These are phyloP conservation scores for Agelas oroides DNA, from an alignment of 37 sponge, comb jelly and placozoan species.

Conservation along the genomic window DNA sequence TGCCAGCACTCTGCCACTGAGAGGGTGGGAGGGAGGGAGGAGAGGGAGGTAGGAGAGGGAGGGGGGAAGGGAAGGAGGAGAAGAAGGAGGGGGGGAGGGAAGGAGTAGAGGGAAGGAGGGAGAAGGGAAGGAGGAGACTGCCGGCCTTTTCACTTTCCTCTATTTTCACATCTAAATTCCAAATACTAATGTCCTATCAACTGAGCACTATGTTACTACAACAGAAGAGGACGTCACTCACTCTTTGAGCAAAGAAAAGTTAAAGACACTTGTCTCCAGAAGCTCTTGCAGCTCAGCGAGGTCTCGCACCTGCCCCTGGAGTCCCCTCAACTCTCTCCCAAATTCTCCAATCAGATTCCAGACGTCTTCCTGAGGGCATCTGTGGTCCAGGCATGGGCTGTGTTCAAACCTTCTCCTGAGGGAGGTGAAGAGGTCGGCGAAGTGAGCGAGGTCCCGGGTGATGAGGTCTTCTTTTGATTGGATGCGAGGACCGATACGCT, in stretches of 20 bases:
- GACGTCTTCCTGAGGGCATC: conserved; percentile 24
- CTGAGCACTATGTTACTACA: not conserved
- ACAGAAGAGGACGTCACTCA: conserved; percentile 32
- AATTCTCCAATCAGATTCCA: conserved; percentile 7
- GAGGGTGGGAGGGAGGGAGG: no score
- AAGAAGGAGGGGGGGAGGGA: not conserved
- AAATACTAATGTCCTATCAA: no score
- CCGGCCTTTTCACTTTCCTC: no score
- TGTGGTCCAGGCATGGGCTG: conserved; percentile 46
- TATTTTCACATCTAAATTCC: no score
- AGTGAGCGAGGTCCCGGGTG: conserved; percentile 50
- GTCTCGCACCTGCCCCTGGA: conserved; percentile 59
- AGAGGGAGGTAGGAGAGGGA: no score
- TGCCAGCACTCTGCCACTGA: no score
- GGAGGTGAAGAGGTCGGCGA: conserved; percentile 38
- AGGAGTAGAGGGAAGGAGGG: no score
- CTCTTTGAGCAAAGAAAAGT: conserved; percentile 83
- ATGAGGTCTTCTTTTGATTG: conserved; percentile 72
- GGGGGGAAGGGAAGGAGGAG: not conserved
- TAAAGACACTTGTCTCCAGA: conserved; percentile 82
- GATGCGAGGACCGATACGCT: conserved; percentile 85
- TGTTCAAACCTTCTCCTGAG: conserved; percentile 21
- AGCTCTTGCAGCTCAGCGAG: conserved; percentile 92
- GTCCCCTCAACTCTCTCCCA: conserved; percentile 18
- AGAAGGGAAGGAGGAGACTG: no score